A percentile compares a stretch with the other conserved stretches of the same genome.
Conservation (phyloP, 2,797 vertebrate genomes). For the Girardinus metallicus region DNA sequence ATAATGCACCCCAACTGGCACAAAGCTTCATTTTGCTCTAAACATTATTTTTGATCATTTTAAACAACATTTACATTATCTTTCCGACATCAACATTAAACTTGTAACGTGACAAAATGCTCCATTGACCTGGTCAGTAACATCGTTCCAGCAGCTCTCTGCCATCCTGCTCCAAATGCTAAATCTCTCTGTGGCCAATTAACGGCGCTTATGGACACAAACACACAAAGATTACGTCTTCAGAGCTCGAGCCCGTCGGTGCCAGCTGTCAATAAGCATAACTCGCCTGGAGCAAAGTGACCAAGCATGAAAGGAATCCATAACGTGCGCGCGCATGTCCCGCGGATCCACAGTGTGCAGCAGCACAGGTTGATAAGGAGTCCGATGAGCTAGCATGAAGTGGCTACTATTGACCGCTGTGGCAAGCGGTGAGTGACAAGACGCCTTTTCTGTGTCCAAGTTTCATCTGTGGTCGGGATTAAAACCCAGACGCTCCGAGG, state of each 20-base stretch:
- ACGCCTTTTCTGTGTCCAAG: constrained; percentile 29
- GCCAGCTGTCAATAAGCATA: constrained; percentile 45
- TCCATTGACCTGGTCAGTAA: constrained; percentile 11
- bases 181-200: constrained; percentile 64
- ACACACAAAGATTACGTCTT: constrained; percentile 50
- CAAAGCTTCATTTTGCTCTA: no score
- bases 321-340: constrained; percentile 16
- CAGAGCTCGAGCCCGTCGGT: constrained; percentile 42
- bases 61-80: no score
- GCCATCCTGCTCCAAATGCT: constrained; percentile 58
- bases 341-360: constrained; percentile 28
- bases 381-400: constrained; percentile 51
- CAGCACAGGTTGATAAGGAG: constrained; percentile 39
- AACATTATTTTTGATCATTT: no score
- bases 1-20: no score
- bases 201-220: constrained; percentile 68
- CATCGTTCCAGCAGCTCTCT: constrained; percentile 52
- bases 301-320: constrained; percentile 43
- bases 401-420: constrained; percentile 49
- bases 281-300: constrained; percentile 38
- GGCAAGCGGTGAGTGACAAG: constrained; percentile 36
- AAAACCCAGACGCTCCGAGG: constrained; percentile 18
- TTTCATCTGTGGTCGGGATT: constrained; percentile 25
- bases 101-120: neutral
- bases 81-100: neutral